Evolutionary conservation across 1,140 invertebrate genomes (phyloP).

Genomic region (Brachionus koreanus): DNA sequence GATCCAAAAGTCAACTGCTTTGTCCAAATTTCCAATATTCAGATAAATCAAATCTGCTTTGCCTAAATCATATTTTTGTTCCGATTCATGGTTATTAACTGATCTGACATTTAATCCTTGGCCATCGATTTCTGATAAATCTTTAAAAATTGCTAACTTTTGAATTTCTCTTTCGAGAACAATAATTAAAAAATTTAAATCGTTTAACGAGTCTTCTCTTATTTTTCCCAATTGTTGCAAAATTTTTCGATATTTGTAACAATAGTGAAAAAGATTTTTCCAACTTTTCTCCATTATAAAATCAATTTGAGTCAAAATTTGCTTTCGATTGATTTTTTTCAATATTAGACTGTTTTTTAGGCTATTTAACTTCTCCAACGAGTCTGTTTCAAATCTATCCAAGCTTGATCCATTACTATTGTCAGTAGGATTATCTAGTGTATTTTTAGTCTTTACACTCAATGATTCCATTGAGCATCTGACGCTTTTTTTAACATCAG

Average conservation of each 20-base stretch:
- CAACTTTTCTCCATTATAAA: neutral
- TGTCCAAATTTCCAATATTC: constrained; percentile 50
- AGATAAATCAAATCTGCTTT: constrained; percentile 26
- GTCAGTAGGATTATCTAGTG: neutral
- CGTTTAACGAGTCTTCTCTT: neutral
- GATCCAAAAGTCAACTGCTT: constrained; percentile 53
- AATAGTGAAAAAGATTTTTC: constrained; percentile 21
- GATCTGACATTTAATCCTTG: neutral
- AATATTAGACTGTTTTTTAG: neutral
- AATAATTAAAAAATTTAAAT: neutral
- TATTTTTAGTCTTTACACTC: neutral
- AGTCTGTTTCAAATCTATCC: constrained; percentile 5
- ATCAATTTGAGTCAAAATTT: neutral
- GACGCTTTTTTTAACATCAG: neutral
- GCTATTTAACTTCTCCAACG: constrained; percentile 7
- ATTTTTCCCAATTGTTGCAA: neutral
- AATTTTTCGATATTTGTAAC: neutral
- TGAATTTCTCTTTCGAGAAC: neutral
- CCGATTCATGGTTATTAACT: neutral
- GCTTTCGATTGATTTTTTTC: neutral
- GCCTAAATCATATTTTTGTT: neutral
- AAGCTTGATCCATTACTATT: neutral
- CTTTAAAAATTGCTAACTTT: neutral
- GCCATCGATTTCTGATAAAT: neutral
- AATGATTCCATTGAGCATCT: neutral